Base-by-base conservation (phyloP, 2,113 vertebrate species). In the Paedocypris sp. region DNA sequence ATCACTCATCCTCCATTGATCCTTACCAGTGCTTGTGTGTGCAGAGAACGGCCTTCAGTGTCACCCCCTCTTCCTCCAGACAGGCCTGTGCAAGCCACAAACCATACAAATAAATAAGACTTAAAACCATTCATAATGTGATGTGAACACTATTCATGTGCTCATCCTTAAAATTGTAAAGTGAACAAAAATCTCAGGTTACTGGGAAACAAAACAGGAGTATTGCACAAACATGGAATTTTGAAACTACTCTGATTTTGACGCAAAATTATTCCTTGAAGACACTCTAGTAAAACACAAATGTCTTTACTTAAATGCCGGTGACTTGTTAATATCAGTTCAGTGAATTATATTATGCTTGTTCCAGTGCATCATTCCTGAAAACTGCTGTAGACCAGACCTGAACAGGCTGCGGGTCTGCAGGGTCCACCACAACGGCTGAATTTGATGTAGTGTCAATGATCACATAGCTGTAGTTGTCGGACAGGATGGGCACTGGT, bases 21-120 rank as follows among this genome's bases (percentile, higher is more conserved):
- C n/a, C n/a, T n/a, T 82, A 98, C 95, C 94, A 98, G 75, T 98
- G 95, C 72, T 98, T 98, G 80, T 98, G 95, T 42, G 95, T 98
- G 28, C 94, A 98, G 22, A 98, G 85, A 70, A 98, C 93, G 51
- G 93, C 94, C 60, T 97, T 88, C 59, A 98, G 79, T 3, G 74
- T 79, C 49, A 87, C 92, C 2, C 85, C 89, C 41, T 98, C 92
- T 62, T 89, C 81, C 65, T 92, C 82, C 1, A 98, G 83, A 46
- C 76, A 88, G 56, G 87, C 80, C 94, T 98, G 62, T 23, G 42
- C 23, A 28, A 33, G 29, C 12, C 12, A 9, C 26, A 54, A 7
- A 60, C 5, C 20, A 58, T 39, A 4, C 62, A 46, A 59, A 32
- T 3, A 36, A 6, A 62, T 38, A 23, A 22, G 23, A 4, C 5